These are phyloP conservation scores for Drosophila maculinotata DNA, from an alignment of 2,888 invertebrate genomes.

Conservation along the genomic window DNA sequence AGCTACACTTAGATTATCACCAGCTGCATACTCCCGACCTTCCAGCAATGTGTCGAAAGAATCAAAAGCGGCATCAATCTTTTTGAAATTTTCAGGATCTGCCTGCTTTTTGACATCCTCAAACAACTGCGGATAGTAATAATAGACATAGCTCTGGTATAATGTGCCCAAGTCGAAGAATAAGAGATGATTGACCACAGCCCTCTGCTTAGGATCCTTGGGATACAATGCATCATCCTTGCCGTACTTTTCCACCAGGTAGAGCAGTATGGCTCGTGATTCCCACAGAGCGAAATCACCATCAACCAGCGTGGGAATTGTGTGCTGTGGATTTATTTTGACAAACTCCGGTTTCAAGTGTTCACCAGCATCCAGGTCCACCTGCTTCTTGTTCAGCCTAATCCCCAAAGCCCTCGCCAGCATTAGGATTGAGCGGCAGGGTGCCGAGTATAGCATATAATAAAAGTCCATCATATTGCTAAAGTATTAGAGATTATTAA, in stretches of 20 bases:
- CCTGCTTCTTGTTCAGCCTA: slow-evolving; percentile 87
- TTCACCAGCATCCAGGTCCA: slow-evolving; percentile 87
- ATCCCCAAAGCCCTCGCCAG: slow-evolving; percentile 88
- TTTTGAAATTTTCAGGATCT: slow-evolving; percentile 88
- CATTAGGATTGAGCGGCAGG: slow-evolving; percentile 88
- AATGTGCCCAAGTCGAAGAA: slow-evolving; percentile 93
- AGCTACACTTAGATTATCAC: slow-evolving; percentile 90
- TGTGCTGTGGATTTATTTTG: slow-evolving; percentile 93
- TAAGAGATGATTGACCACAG: slow-evolving; percentile 90
- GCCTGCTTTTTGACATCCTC: slow-evolving; percentile 87
- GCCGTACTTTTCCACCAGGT: slow-evolving; percentile 92
- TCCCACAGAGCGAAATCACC: slow-evolving; percentile 92
- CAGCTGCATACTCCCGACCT: slow-evolving; percentile 89
- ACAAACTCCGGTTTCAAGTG: slow-evolving; percentile 89
- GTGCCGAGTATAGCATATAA: slow-evolving; percentile 85
- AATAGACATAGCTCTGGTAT: slow-evolving; percentile 89
- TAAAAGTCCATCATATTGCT: slow-evolving; percentile 55
- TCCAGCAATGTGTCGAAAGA: slow-evolving; percentile 90
- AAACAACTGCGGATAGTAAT: slow-evolving; percentile 88
- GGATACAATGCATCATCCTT: slow-evolving; percentile 91
- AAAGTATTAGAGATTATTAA: not conserved
- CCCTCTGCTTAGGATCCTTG: slow-evolving; percentile 90
- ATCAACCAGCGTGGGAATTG: slow-evolving; percentile 92
- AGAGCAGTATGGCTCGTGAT: slow-evolving; percentile 92
- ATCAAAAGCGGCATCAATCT: slow-evolving; percentile 88